Conservation (phyloP, 2,113 vertebrate species). For the Lathamus discolor region DNA sequence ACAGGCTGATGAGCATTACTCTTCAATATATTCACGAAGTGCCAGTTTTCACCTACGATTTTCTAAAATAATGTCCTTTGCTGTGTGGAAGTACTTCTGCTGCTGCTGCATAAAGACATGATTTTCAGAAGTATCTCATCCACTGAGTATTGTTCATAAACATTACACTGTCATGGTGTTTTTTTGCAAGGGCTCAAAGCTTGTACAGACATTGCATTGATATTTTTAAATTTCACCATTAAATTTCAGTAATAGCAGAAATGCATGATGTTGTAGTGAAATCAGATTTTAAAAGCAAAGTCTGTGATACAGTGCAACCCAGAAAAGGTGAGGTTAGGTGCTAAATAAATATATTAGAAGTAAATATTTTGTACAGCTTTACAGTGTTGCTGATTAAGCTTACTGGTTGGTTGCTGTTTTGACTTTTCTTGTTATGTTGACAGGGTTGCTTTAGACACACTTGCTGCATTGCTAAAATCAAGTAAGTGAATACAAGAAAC, state of each 20-base stretch:
- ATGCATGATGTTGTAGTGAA: background rate
- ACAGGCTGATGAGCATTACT: background rate
- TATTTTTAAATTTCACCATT: background rate
- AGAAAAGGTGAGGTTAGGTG: background rate
- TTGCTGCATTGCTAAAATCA: constrained; percentile 96
- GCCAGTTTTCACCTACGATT: background rate
- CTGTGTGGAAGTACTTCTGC: background rate
- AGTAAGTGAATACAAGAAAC: constrained; percentile 86
- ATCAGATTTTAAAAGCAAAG: background rate
- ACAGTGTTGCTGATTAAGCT: constrained; percentile 61
- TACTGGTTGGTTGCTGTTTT: constrained; percentile 69
- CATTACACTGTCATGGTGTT: fast-evolving
- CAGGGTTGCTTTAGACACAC: constrained; percentile 95
- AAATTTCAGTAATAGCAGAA: background rate
- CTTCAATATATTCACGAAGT: background rate
- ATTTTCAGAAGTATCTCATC: background rate
- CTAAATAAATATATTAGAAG: constrained; percentile 10
- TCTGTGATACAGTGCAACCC: background rate
- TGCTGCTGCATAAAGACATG: background rate
- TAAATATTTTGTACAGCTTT: constrained; percentile 41
- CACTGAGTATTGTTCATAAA: background rate
- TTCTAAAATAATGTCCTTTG: background rate
- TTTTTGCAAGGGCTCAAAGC: background rate
- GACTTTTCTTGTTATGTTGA: constrained; percentile 77
- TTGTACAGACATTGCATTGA: background rate